phyloP scores from a whole-genome alignment of 2,888 invertebrate genomes.

The Aplocera efformata region DNA sequence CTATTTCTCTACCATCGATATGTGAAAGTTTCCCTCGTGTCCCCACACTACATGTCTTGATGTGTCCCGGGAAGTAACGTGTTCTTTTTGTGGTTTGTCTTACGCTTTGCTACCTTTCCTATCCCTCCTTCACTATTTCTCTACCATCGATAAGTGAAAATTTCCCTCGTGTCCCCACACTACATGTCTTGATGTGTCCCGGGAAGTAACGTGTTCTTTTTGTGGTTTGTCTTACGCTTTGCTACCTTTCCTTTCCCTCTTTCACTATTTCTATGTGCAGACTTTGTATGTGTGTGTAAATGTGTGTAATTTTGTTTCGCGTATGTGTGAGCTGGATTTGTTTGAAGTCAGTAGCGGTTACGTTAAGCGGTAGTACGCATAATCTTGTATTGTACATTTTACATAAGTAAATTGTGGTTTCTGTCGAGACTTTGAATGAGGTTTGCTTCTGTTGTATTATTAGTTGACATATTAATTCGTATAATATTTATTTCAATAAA shows the following conservation, averaged over 20 bases:
- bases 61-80: constrained; percentile 64
- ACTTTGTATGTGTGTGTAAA: constrained; percentile 13
- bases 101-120: constrained; percentile 55
- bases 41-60: constrained; percentile 52
- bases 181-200: constrained; percentile 58
- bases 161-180: constrained; percentile 32
- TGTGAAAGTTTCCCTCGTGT: constrained; percentile 4
- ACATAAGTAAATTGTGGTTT: too few species aligned
- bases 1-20: constrained; percentile 32
- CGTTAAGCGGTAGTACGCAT: too few species aligned
- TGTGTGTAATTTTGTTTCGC: constrained; percentile 1
- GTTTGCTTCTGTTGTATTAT: too few species aligned
- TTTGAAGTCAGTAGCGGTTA: too few species aligned
- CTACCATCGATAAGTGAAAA: constrained; percentile 32
- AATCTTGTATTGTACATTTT: too few species aligned
- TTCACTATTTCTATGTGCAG: constrained; percentile 6
- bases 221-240: constrained; percentile 65
- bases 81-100: constrained; percentile 73
- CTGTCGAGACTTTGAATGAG: too few species aligned
- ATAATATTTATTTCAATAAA: too few species aligned
- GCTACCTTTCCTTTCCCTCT: constrained; percentile 47
- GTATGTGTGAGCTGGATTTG: background rate
- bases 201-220: constrained; percentile 71
- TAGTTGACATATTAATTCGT: too few species aligned
- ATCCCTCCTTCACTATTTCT: constrained; percentile 16